Conservation (phyloP, 2,888 invertebrate species). For the Acanthosepion pharaonis region DNA sequence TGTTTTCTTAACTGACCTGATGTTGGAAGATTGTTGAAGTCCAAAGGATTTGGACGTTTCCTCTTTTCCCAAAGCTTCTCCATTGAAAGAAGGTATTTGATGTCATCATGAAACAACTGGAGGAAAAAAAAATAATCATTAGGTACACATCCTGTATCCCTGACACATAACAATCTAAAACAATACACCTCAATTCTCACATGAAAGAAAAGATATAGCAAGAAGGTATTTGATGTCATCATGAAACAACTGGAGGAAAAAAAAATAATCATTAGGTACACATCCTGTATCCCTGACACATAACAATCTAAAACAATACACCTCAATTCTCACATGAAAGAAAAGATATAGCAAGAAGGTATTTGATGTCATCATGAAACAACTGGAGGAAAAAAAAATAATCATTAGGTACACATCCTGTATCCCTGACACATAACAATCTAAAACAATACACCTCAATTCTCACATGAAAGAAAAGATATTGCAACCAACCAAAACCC, state of each 20-base stretch:
- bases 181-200: no score
- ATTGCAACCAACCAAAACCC: no score
- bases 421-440: no score
- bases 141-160: no score
- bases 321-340: no score
- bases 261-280: neutral
- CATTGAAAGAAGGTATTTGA: slow-evolving; percentile 94
- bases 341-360: slow-evolving; percentile 80
- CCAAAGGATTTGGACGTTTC: slow-evolving; percentile 82
- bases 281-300: no score
- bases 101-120: slow-evolving; percentile 91
- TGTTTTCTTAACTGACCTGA: slow-evolving; percentile 50
- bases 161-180: no score
- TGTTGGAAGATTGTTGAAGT: slow-evolving; percentile 80
- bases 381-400: slow-evolving; percentile 76
- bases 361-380: slow-evolving; percentile 94
- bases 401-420: neutral
- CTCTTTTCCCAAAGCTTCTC: slow-evolving; percentile 95
- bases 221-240: slow-evolving; percentile 96
- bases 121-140: slow-evolving; percentile 48
- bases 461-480: no score
- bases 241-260: slow-evolving; percentile 81
- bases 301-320: no score
- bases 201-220: no score
- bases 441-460: no score